Evolutionary conservation across 2,888 invertebrate species (phyloP), one percentile per base, ranked within the genome.

Genomic region (Dynastes grantii): DNA sequence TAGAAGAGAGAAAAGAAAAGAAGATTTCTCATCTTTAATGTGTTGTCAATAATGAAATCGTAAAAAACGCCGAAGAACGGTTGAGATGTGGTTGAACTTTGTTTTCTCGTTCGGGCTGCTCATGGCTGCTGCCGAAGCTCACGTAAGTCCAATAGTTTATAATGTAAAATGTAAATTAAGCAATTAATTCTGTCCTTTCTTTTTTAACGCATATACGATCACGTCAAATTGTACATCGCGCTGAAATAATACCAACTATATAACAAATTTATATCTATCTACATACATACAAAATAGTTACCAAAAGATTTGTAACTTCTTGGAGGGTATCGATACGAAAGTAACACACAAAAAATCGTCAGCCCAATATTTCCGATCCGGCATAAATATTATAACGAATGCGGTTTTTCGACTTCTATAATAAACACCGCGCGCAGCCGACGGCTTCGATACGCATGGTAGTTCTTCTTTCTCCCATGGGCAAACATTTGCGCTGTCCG

Each of bases 61-160:
- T 75, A 75, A 75, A 75, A 75, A 75, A 77, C 76, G 11, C 53
- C 67, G 70, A 77, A 75, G 79, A 76, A 64, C 79, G 78, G 77
- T 76, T 80, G 81, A 80, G 78, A 81, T 81, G 79, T 79, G 81
- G 80, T 77, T 79, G 76, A 75, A 76, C 58, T 77, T 78, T 68
- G 71, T 78, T 70, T 78, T 80, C 61, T 55, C 77, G 51, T 71
- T 81, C 11, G 71, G 71, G 77, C 77, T 80, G 68, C 76, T 81
- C 63, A 51, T 80, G 73, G 76, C 76, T 51, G 76, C 75, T 51
- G 70, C 68, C 58, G 78, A 78, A 53, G 79, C 80, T 65, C 80
- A 78, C 70, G 81, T 81, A 81, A 81, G 81, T 81, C 70, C 45
- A 76, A 16, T 45, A 76, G 6, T 29, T 32, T 32, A 32, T 32